Evolutionary conservation across 1,140 invertebrate genomes (phyloP), one percentile per base, ranked within the genome.

Genomic region (Drosophila chauvacae): DNA sequence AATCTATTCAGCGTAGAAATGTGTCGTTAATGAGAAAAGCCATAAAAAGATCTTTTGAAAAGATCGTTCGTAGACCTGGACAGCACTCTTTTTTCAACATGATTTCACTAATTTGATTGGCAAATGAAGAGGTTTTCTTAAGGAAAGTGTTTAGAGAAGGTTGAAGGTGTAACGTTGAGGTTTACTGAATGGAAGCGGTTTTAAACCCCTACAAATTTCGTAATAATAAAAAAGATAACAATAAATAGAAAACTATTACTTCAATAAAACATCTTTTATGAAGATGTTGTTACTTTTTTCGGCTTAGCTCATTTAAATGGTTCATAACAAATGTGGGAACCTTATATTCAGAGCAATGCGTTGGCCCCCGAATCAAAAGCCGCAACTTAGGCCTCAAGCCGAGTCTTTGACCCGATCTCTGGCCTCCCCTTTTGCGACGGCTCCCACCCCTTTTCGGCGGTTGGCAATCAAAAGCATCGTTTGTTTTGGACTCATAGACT

Each of bases 401-500:
- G 64, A 61, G 75, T 77, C 75, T 77, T 77, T 77, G 75, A 77
- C 75, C 75, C 73, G 63, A 42, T 69, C 74, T 69, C 33, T 42
- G 73, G 16, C 42, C 53, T 56, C 63, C 39, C 26, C 23, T n/a
- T 11, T 3, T 16, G 59, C 62, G 66, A 63, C 64, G 63, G 53
- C 56, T 30, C 39, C 33, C 37, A n/a, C 71, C 30, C 60, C 16
- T 26, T 51, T 35, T 41, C 5, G 16, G 20, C 47, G 16, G 84
- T 73, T 88, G 83, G 83, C 84, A 87, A 87, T 87, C 83, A 87
- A 87, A 87, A 84, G 84, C 84, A 81, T 66, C 84, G 68, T 87
- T 87, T 84, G 80, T 87, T 87, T 87, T 87, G 70, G 84, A 68
- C 84, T 82, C 77, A 66, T 77, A 64, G 81, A 41, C 83, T 87